Evolutionary conservation across 1,140 invertebrate genomes (phyloP).

Genomic region (fruit fly (Drosophila melanogaster)): Release_6_plus_ISO1_MT NT_037436.4:22006501-22007000

Average conservation of each 20-base stretch:
- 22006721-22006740: conserved; percentile 3
- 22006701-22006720: background rate
- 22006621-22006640: conserved; percentile 19
- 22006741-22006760: background rate
- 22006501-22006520: conserved; percentile 66
- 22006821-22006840: too few species aligned
- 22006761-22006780: too few species aligned
- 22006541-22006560: conserved; percentile 37
- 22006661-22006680: conserved; percentile 18
- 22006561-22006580: conserved; percentile 29
- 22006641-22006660: conserved; percentile 1
- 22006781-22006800: too few species aligned
- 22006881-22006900: too few species aligned
- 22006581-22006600: conserved; percentile 3
- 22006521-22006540: conserved; percentile 13
- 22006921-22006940: too few species aligned
- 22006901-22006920: too few species aligned
- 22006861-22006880: too few species aligned
- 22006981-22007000: too few species aligned
- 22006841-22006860: too few species aligned
- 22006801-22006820: too few species aligned
- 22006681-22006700: conserved; percentile 21
- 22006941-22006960: too few species aligned
- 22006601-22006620: conserved; percentile 30
- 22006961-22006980: too few species aligned